Conservation (phyloP, 2,797 vertebrate species). For the Sebastes taczanowskii region DNA sequence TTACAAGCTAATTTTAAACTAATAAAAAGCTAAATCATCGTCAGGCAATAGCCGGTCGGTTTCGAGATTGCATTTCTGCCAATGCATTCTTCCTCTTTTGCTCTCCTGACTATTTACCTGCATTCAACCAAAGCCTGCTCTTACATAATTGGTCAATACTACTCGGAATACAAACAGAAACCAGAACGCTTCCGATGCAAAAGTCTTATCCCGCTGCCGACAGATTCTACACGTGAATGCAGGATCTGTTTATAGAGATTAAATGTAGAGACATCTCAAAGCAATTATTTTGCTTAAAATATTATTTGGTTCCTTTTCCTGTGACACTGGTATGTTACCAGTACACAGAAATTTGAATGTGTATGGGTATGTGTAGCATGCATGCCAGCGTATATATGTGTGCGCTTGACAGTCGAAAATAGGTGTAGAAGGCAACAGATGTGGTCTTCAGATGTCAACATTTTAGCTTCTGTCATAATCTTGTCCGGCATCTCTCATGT, state of each 20-base stretch:
- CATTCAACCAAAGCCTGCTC: too few relatives aligned
- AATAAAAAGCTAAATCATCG: accelerated
- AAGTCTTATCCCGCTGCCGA: too few relatives aligned
- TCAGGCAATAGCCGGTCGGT: accelerated
- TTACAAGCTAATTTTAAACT: too few relatives aligned
- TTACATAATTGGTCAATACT: too few relatives aligned
- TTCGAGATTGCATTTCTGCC: too few relatives aligned
- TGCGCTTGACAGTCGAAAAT: background rate
- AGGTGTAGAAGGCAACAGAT: background rate
- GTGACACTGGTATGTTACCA: background rate
- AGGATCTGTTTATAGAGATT: too few relatives aligned
- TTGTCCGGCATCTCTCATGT: background rate
- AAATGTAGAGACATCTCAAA: background rate
- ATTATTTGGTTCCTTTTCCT: background rate
- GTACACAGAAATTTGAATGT: background rate
- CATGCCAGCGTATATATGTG: background rate
- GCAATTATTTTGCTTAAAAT: background rate
- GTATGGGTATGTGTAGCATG: background rate
- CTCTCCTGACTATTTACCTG: too few relatives aligned
- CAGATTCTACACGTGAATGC: too few relatives aligned
- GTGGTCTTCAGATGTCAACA: slow-evolving; percentile 6
- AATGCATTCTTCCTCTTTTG: too few relatives aligned
- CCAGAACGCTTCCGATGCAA: too few relatives aligned
- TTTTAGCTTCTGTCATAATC: slow-evolving; percentile 15
- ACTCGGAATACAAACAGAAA: too few relatives aligned